Conservation (phyloP, 2,888 invertebrate species). For the Acholoe squamosa region DNA sequence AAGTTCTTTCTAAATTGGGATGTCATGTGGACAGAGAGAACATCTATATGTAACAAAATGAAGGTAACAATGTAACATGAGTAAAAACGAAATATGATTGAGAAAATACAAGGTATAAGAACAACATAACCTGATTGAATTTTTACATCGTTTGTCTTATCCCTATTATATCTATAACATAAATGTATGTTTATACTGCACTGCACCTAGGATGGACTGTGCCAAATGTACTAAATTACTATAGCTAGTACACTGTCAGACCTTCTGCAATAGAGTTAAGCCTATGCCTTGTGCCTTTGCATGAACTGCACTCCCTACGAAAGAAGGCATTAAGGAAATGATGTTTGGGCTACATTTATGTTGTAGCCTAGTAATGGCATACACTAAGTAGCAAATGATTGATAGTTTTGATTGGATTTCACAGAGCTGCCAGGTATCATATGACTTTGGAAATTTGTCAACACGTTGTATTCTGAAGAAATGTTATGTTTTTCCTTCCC, state of each 20-base stretch:
- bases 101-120: background rate
- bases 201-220: background rate
- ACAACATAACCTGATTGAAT: background rate
- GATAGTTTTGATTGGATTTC: background rate
- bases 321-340: no score
- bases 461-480: background rate
- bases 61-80: slow-evolving; percentile 46
- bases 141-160: background rate
- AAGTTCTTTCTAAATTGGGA: no score
- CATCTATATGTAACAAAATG: slow-evolving; percentile 28
- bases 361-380: no score
- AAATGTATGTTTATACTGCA: background rate
- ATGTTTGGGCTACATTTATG: no score
- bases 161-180: background rate
- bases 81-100: background rate
- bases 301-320: no score
- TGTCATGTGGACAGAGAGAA: background rate
- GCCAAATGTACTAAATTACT: slow-evolving; percentile 24
- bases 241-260: no score
- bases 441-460: background rate
- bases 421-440: slow-evolving; percentile 8
- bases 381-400: no score
- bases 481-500: background rate
- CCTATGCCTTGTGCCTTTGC: no score
- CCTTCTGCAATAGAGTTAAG: no score